Evolutionary conservation across 1,140 invertebrate genomes (phyloP), one percentile per base, ranked within the genome.

Genomic region (Scaptomyza graminum): DNA sequence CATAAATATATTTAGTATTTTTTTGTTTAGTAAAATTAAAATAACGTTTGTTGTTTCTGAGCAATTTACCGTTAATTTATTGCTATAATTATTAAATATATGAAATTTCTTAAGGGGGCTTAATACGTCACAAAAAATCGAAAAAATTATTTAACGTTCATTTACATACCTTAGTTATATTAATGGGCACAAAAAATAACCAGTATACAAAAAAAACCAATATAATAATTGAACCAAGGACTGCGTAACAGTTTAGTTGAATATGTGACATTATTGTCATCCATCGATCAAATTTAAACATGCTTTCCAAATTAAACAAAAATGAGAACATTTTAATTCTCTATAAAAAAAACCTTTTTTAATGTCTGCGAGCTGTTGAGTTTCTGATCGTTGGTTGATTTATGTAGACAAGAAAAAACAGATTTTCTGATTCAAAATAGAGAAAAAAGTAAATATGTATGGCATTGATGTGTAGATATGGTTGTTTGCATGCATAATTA

Each of bases 121-220:
- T 2, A 34, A 34, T 1, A 34, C 31, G 31, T 34, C 8, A 34
- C 31, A 22, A 22, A 22, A 22, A 22, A 22, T 3, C 18, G 2
- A 8, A 8, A 34, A 9, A 34, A 11, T 51, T 6, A 12, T 59
- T 18, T 51, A 34, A n/a, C 60, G 9, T 28, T 2, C 8, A 8
- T 44, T 13, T 52, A 71, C 60, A n/a, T 79, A 87, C 82, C 76
- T 82, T 82, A 46, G 44, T 70, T 79, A 79, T 87, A 59, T 68
- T 61, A 44, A 87, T 43, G 1, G 83, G 82, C 39, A 87, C 50
- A 49, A 56, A 82, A 68, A 79, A 88, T n/a, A 82, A 1, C 73
- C 76, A 82, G 47, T 88, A 81, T 25, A 63, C 18, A 37, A 31
- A 51, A n/a, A 68, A 0, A 18, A 49, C 25, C 8, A 61, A 2